Conservation (phyloP, 2,888 invertebrate species). For the Apamea crenata region DNA sequence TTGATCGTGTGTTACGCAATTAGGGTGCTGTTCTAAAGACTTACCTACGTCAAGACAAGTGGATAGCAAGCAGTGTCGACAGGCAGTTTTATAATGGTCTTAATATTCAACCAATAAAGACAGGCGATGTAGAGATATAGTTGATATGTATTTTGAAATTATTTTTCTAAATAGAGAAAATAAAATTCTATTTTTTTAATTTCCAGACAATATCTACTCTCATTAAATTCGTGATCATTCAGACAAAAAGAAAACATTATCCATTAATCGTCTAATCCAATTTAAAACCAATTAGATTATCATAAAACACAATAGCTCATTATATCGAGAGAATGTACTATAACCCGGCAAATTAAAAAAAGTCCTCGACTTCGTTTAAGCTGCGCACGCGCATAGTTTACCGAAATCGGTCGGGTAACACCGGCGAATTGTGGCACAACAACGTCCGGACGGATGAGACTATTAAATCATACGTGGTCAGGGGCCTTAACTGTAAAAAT, state of each 20-base stretch:
- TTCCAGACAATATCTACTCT: not conserved
- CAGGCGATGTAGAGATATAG: too few species aligned
- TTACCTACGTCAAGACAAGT: too few species aligned
- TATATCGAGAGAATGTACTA: slow-evolving; percentile 40
- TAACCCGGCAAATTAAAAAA: slow-evolving; percentile 32
- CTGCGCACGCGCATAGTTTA: slow-evolving; percentile 49
- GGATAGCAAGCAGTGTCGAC: too few species aligned
- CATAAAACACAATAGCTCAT: slow-evolving; percentile 49
- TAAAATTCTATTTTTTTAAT: not conserved
- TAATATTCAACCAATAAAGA: not conserved
- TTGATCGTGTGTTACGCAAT: too few species aligned
- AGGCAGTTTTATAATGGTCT: not conserved
- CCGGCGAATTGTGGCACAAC: slow-evolving; percentile 71
- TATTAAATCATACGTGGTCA: slow-evolving; percentile 84
- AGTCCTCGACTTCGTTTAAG: not conserved
- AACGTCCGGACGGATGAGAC: slow-evolving; percentile 82
- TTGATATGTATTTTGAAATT: not conserved
- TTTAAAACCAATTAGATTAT: slow-evolving; percentile 42
- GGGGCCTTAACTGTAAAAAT: slow-evolving; percentile 83
- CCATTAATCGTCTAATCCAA: slow-evolving; percentile 43
- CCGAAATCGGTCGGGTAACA: slow-evolving; percentile 58
- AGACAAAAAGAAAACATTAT: slow-evolving; percentile 17
- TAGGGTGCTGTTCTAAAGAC: too few species aligned
- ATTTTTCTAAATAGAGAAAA: not conserved
- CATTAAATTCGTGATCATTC: not conserved